phyloP scores from a whole-genome alignment of 2,113 vertebrate species.

The Zeus faber region DNA sequence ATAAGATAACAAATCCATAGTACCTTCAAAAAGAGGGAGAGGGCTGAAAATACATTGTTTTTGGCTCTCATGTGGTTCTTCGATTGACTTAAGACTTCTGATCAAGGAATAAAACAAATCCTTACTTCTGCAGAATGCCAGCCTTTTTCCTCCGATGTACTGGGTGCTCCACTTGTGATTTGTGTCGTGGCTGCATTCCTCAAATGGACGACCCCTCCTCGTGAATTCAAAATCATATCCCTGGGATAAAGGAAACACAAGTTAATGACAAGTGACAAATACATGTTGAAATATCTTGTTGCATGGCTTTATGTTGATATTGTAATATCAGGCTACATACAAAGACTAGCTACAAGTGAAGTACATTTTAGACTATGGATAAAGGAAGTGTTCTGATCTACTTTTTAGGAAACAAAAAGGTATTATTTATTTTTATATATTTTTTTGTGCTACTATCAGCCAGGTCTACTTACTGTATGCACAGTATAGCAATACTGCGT shows the following conservation, averaged over 20 bases:
- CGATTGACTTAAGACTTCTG: neutral
- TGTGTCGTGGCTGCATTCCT: conserved; percentile 57
- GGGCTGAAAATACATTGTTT: neutral
- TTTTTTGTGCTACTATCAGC: too few species aligned
- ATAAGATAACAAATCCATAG: neutral
- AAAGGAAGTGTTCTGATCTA: too few species aligned
- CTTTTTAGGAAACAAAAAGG: too few species aligned
- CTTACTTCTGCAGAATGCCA: conserved; percentile 74
- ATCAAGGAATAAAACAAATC: neutral
- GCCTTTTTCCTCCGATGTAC: conserved; percentile 51
- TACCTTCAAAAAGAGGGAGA: neutral
- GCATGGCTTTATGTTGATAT: too few species aligned
- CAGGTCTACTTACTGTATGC: too few species aligned
- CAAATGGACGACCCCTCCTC: conserved; percentile 65
- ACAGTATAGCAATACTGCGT: too few species aligned
- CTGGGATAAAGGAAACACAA: conserved; percentile 41
- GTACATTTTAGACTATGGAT: neutral
- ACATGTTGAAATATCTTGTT: too few species aligned
- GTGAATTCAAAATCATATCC: conserved; percentile 78
- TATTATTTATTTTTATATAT: too few species aligned
- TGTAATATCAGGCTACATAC: too few species aligned
- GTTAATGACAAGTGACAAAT: too few species aligned
- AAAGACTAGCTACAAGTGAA: too few species aligned
- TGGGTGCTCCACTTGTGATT: conserved; percentile 61
- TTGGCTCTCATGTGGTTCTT: neutral